Evolutionary conservation across 2,888 invertebrate genomes (phyloP), one percentile per base, ranked within the genome.

Genomic region (Dilophus febrilis): DNA sequence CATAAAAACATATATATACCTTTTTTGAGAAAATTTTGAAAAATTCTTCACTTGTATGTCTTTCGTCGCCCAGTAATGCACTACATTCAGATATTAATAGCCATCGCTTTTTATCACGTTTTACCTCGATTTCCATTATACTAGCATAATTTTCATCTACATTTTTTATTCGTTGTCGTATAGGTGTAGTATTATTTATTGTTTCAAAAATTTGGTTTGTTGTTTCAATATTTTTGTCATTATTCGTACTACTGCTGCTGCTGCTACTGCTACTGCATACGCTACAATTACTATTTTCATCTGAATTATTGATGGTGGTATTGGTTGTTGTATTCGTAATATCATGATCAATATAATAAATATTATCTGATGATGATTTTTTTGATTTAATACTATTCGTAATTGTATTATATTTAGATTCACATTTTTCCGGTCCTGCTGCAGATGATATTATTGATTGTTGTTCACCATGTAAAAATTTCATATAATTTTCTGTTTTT

Each of bases 81-180:
- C 62, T 60, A 47, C 64, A 61, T 44, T 63, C 63, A 12, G 64
- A 64, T 49, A 63, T 64, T 43, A 62, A 48, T 13, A 63, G 50
- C 63, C 63, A 64, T 28, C 63, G 59, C 29, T 58, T 53, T 46
- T 64, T 64, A 48, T 63, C 63, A 35, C 61, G 56, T 41, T 56
- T 53, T 42, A 57, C 63, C 48, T 63, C 63, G 45, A 64, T 46
- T 48, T 63, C 64, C 63, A 63, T 63, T 19, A 55, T 52, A 49
- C 64, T 63, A 47, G 54, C 61, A 19, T 41, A 19, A 36, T 17
- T 30, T n/a, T 30, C 16, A 34, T 37, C 28, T 29, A 19, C 32
- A 29, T 38, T 37, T 26, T 37, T 37, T 30, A 29, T 30, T 4
- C 19, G 30, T 29, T 31, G 31, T 6, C 22, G 4, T 22, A 8